Evolutionary conservation across 2,797 vertebrate genomes (phyloP).

Genomic region (Pitangus sulphuratus): DNA sequence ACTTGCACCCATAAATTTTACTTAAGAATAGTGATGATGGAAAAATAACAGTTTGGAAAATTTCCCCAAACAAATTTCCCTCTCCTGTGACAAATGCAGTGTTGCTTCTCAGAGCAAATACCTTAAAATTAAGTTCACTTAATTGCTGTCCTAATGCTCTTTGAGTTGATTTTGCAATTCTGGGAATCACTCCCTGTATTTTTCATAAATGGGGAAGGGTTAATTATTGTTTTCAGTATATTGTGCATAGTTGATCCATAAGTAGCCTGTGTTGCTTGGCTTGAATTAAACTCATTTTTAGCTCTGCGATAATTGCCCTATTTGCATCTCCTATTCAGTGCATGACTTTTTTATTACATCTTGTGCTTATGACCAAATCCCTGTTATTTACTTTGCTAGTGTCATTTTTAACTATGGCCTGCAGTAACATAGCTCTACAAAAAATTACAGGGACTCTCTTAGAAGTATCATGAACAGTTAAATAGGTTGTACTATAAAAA

Average conservation of each 20-base stretch:
- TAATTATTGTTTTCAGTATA: background rate
- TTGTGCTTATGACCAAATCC: background rate
- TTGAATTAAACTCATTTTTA: background rate
- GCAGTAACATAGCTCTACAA: background rate
- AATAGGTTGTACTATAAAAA: background rate
- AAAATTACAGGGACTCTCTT: background rate
- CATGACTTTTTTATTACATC: background rate
- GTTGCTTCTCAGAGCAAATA: background rate
- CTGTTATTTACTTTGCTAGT: background rate
- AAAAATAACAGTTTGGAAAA: background rate
- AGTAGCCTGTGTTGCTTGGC: background rate
- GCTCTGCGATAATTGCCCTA: background rate
- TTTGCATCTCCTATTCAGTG: background rate
- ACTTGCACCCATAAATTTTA: background rate
- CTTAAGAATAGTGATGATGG: background rate
- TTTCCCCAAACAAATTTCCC: background rate
- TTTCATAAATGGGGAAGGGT: background rate
- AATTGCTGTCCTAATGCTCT: background rate
- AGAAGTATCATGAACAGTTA: background rate
- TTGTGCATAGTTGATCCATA: background rate
- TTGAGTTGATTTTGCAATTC: background rate
- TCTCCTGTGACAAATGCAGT: background rate
- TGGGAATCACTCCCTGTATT: background rate
- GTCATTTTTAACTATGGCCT: background rate
- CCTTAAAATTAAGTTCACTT: background rate